Percentiles rank a stretch among this genome's conserved stretches.
Evolutionary conservation across 2,888 invertebrate species (phyloP).

Genomic region (Erpobdella octoculata): DNA sequence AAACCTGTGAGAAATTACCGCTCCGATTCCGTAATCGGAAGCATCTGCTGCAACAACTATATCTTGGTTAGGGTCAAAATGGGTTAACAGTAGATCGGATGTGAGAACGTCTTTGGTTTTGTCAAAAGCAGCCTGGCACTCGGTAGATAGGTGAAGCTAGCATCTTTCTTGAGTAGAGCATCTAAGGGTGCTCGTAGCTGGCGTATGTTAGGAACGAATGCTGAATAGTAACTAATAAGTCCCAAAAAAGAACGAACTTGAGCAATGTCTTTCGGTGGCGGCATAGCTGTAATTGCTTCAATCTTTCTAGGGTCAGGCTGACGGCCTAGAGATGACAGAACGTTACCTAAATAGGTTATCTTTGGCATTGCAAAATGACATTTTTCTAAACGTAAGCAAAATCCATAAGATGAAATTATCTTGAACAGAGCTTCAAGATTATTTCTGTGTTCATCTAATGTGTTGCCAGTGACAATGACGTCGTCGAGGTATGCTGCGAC

Average conservation of each 20-base stretch:
- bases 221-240: neutral
- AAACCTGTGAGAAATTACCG: neutral
- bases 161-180: neutral
- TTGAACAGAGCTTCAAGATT: neutral
- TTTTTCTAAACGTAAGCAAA: neutral
- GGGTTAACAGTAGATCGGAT: constrained; percentile 4
- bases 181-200: neutral
- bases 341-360: neutral
- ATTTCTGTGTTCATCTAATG: neutral
- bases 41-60: neutral
- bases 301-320: constrained; percentile 14
- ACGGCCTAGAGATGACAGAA: neutral
- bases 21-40: neutral
- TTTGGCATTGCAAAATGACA: neutral
- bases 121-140: neutral
- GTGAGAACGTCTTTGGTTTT: neutral
- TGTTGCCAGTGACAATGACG: constrained; percentile 4
- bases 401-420: neutral
- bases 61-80: neutral
- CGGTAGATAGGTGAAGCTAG: neutral
- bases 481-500: neutral
- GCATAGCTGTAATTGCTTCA: constrained; percentile 9
- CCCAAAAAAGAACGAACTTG: constrained; percentile 6
- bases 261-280: neutral
- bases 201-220: neutral